Base-by-base conservation (phyloP, 2,888 invertebrate genomes). In the Busseola fusca region DNA sequence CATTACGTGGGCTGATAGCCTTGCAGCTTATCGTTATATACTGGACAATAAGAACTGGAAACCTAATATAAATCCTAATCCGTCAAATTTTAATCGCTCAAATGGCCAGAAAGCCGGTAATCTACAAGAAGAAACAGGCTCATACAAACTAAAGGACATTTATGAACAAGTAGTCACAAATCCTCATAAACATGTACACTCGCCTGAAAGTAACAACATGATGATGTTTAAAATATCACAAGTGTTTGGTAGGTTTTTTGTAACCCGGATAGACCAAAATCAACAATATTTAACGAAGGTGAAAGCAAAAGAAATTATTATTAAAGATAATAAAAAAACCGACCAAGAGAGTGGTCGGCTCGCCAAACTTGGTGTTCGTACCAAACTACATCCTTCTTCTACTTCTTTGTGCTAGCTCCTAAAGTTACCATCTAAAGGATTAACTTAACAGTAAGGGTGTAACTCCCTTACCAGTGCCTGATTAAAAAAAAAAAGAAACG, bases 41-140 rank as follows among this genome's bases (percentile, higher is more conserved):
- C 21, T 71, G 37, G 73, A 71, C 30, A 74, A 74, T 52, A 74
- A 74, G 59, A 71, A 78, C 72, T 74, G 73, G 73, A 48, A 71
- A 52, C 72, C 73, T 48, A 54, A 54, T 45, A 16, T 59, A 10
- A 71, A 59, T 45, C 7, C 58, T 25, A 59, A 7, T 30, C 5
- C 52, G 30, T 45, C 52, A 14, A 59, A 78, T 52, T 30, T 10
- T 16, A 52, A 40, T 52, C 21, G 50, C 25, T 40, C 58, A 37
- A 45, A 25, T 21, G 4, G 58, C 27, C 25, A 71, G 16, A 45
- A 42, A 37, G 0, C 45, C 1, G 18, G 16, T 45, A 27, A 50
- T 37, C n/a, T 65, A 56, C n/a, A 42, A 45, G n/a, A 52, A 40
- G 40, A 40, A 40, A 25, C 14, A 21, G 10, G 10, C 42, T 45